A percentile compares a stretch with the other conserved stretches of the same genome.
Evolutionary conservation across 2,888 invertebrate species (phyloP).

Genomic region (Cryptocheilus praepositus): DNA sequence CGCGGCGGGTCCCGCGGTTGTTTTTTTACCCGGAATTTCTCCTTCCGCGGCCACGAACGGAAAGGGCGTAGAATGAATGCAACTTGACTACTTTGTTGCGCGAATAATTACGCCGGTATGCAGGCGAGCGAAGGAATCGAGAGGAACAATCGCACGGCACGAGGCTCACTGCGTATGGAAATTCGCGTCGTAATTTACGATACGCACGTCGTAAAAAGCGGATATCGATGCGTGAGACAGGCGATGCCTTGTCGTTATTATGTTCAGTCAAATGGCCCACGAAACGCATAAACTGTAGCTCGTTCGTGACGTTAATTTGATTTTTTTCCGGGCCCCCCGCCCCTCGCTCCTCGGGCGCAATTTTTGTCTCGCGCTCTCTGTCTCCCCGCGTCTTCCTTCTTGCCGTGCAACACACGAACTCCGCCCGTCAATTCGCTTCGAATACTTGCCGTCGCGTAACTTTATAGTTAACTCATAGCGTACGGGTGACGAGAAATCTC

Average conservation of each 20-base stretch:
- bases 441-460: no score
- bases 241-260: slow-evolving; percentile 4
- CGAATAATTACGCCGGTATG: slow-evolving; percentile 16
- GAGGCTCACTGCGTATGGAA: slow-evolving; percentile 16
- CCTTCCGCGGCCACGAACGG: no score
- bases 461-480: no score
- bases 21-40: neutral
- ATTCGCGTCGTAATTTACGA: slow-evolving; percentile 17
- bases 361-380: neutral
- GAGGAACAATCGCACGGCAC: slow-evolving; percentile 12
- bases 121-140: neutral
- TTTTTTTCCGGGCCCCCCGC: neutral
- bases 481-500: no score
- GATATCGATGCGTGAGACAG: slow-evolving; percentile 1
- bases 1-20: neutral
- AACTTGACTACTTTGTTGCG: slow-evolving; percentile 12
- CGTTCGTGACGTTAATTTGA: neutral
- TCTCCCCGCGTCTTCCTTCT: neutral
- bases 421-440: neutral
- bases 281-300: neutral
- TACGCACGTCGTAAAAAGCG: slow-evolving; percentile 10
- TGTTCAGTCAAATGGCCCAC: slow-evolving; percentile 1
- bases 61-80: neutral
- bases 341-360: neutral
- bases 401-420: neutral